These are phyloP conservation scores for Gibbula magus DNA, from an alignment of 2,888 invertebrate species.

Conservation along the genomic window DNA sequence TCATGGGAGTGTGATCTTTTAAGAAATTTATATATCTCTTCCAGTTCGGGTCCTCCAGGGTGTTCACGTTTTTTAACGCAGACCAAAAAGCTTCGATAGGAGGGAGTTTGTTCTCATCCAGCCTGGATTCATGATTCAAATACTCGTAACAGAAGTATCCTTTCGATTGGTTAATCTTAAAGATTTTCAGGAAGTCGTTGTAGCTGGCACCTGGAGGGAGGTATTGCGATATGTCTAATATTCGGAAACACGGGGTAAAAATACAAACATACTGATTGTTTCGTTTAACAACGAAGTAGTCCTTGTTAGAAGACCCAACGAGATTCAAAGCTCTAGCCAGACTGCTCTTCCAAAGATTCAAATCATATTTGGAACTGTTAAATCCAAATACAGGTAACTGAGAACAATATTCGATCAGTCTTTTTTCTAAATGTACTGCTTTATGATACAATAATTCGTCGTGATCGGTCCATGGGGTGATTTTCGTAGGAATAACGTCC, in stretches of 20 bases:
- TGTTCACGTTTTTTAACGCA: neutral
- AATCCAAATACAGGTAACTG: constrained; percentile 1
- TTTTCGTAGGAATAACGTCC: neutral
- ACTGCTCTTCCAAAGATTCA: neutral
- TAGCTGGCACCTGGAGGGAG: constrained; percentile 8
- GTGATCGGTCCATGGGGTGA: neutral
- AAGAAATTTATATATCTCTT: neutral
- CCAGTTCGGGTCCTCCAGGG: neutral
- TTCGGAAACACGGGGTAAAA: neutral
- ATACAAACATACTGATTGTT: constrained; percentile 18
- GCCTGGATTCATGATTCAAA: neutral
- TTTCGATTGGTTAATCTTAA: neutral
- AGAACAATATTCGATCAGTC: neutral
- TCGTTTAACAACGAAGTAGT: neutral
- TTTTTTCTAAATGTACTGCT: neutral
- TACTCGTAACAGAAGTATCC: neutral
- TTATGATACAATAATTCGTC: neutral
- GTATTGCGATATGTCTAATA: constrained; percentile 15
- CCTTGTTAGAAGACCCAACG: too few relatives aligned
- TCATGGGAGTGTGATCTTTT: neutral
- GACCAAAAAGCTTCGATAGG: neutral
- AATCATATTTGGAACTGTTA: constrained; percentile 1
- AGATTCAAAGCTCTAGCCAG: neutral
- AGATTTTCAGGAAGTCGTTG: neutral
- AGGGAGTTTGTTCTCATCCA: neutral